Conservation (phyloP, 2,888 invertebrate species). For the Polyommatus icarus region DNA sequence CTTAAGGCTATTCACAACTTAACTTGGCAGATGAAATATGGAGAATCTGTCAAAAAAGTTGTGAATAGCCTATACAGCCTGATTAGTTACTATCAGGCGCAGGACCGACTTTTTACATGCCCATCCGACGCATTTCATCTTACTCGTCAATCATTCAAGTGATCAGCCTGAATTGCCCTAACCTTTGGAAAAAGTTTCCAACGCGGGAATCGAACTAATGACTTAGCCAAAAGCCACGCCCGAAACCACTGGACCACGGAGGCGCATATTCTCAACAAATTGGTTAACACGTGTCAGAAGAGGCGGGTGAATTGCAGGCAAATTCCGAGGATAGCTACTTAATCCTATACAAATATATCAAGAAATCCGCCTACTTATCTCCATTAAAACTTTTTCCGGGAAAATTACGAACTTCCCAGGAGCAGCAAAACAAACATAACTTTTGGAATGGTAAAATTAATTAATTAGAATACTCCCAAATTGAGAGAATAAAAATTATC, state of each 20-base stretch:
- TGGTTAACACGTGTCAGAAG: background rate
- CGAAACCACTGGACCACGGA: background rate
- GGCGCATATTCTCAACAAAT: background rate
- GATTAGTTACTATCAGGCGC: no score
- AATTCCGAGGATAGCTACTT: background rate
- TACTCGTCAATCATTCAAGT: no score
- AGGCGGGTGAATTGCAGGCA: background rate
- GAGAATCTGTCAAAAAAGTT: no score
- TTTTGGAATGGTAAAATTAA: conserved; percentile 3
- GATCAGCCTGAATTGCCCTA: no score
- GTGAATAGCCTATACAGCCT: no score
- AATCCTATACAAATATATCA: conserved; percentile 13
- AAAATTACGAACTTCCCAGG: conserved; percentile 12
- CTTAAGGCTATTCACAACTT: no score
- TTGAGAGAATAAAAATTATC: background rate
- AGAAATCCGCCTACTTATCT: conserved; percentile 6
- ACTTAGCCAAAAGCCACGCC: background rate
- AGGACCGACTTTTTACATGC: no score
- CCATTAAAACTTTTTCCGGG: conserved; percentile 16
- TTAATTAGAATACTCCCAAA: background rate
- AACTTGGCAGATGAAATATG: no score
- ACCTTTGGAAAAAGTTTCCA: background rate
- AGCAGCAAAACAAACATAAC: conserved; percentile 11
- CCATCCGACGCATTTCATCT: no score
- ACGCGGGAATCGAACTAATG: background rate